Evolutionary conservation across 2,797 vertebrate species (phyloP).

Genomic region (Fistularia tabacaria): DNA sequence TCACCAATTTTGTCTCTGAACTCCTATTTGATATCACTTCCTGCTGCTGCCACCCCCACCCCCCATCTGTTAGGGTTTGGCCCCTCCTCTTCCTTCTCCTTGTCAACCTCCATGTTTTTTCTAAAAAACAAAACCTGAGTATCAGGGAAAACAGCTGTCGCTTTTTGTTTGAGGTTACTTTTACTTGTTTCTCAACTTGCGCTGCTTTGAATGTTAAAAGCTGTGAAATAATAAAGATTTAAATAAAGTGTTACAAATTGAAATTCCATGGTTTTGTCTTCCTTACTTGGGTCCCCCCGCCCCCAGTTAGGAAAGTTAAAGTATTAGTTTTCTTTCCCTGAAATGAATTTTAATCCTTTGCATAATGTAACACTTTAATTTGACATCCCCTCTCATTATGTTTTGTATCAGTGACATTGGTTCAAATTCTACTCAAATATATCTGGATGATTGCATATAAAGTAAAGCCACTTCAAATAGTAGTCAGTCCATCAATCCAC

Average conservation of each 20-base stretch:
- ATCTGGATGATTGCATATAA: no score
- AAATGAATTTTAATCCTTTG: no score
- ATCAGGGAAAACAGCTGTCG: conserved; percentile 7
- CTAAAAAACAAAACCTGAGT: conserved; percentile 41
- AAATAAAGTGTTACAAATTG: conserved; percentile 58
- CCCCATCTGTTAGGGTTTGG: conserved; percentile 1
- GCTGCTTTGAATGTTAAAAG: conserved; percentile 46
- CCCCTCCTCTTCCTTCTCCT: conserved; percentile 6
- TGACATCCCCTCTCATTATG: not conserved
- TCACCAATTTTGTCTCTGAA: not conserved
- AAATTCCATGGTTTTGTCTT: not conserved
- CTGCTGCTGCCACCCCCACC: conserved; percentile 9
- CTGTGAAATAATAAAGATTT: conserved; percentile 72
- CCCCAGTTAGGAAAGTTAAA: no score
- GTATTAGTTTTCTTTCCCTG: no score
- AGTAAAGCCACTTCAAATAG: no score
- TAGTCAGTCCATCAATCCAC: no score
- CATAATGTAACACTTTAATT: no score
- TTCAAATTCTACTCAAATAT: no score
- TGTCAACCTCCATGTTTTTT: conserved; percentile 49
- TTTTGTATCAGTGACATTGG: not conserved
- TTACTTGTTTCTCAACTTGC: conserved; percentile 44
- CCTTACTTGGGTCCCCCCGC: not conserved
- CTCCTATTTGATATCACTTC: conserved; percentile 11
- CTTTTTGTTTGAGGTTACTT: conserved; percentile 51